These are phyloP conservation scores for Drosophila ezoana DNA, from an alignment of 2,888 invertebrate species.

Conservation along the genomic window DNA sequence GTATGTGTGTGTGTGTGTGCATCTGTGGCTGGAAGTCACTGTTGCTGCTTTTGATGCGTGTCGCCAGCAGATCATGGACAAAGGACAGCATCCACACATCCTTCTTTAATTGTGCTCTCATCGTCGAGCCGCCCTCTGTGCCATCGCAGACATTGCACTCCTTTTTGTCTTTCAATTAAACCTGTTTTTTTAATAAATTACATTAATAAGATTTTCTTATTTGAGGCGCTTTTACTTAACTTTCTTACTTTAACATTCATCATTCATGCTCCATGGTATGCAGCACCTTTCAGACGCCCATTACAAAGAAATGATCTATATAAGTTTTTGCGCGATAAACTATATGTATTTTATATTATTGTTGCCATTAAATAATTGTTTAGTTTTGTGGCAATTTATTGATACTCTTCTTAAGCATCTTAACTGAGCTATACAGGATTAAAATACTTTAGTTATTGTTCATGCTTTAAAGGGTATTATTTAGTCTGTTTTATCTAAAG, in stretches of 20 bases:
- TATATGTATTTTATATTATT: too few relatives aligned
- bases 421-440: too few relatives aligned
- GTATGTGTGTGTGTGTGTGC: constrained; percentile 18
- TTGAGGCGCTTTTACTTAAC: constrained; percentile 35
- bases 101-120: constrained; percentile 72
- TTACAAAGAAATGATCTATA: neutral
- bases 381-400: too few relatives aligned
- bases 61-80: constrained; percentile 48
- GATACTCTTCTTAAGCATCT: too few relatives aligned
- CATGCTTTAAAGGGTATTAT: neutral
- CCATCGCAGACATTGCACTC: constrained; percentile 29
- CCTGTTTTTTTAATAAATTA: constrained; percentile 74
- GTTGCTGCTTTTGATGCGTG: constrained; percentile 66
- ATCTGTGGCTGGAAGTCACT: constrained; percentile 54
- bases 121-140: constrained; percentile 18
- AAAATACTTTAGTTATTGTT: neutral
- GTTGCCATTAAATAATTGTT: too few relatives aligned
- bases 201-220: constrained; percentile 71
- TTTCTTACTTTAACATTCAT: neutral
- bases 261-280: neutral
- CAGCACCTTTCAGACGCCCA: constrained; percentile 4
- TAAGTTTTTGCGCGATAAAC: too few relatives aligned
- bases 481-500: too few relatives aligned
- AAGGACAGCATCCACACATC: constrained; percentile 49
- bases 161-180: constrained; percentile 66